These are phyloP conservation scores for Cydia splendana DNA, from an alignment of 1,140 invertebrate genomes.

Conservation along the genomic window DNA sequence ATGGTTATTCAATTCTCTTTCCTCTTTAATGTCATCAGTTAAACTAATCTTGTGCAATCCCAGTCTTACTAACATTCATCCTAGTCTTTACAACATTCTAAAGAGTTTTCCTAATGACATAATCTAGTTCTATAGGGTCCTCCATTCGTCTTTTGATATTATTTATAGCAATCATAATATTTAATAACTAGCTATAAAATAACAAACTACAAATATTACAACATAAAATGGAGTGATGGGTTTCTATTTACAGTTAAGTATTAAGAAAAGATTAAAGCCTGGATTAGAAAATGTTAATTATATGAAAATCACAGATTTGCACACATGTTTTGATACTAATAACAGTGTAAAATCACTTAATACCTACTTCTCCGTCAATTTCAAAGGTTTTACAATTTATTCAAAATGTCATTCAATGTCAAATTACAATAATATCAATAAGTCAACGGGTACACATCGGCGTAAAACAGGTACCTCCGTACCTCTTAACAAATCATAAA, in stretches of 20 bases:
- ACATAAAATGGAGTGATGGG: background rate
- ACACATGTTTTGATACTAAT: conserved; percentile 15
- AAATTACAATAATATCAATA: no score
- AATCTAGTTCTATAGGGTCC: background rate
- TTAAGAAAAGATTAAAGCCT: conserved; percentile 1
- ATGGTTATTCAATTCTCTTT: background rate
- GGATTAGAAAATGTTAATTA: conserved; percentile 4
- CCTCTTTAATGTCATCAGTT: background rate
- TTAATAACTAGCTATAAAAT: background rate
- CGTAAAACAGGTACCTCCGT: no score
- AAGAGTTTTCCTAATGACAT: background rate
- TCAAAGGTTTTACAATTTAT: no score
- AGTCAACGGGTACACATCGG: no score
- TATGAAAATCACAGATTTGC: background rate
- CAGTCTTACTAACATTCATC: background rate
- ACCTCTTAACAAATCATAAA: no score
- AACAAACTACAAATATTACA: background rate
- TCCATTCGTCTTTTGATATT: conserved; percentile 9
- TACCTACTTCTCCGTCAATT: no score
- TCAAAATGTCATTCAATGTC: no score
- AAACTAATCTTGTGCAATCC: background rate
- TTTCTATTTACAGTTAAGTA: background rate
- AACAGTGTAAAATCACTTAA: conserved; percentile 34
- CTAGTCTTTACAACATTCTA: background rate
- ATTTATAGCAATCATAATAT: conserved; percentile 8